Conservation (phyloP, 2,888 invertebrate genomes). For the Drosophila anomelani region DNA sequence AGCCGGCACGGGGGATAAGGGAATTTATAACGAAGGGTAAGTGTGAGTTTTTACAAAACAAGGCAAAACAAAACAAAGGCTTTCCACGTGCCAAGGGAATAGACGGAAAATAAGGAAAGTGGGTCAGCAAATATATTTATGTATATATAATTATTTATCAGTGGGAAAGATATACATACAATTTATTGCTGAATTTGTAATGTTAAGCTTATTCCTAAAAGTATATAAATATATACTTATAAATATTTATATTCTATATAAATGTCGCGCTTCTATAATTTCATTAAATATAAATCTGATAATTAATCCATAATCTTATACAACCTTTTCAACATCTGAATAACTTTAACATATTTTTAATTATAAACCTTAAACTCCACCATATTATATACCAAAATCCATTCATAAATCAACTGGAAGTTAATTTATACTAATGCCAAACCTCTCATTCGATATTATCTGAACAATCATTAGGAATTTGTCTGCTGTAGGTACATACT, state of each 20-base stretch:
- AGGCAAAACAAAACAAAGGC: slow-evolving; percentile 5
- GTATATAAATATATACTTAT: not conserved
- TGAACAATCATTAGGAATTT: slow-evolving; percentile 23
- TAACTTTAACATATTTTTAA: not conserved
- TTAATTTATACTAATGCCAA: slow-evolving; percentile 25
- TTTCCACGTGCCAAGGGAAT: slow-evolving; percentile 24
- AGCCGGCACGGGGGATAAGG: slow-evolving; percentile 41
- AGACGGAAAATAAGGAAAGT: slow-evolving; percentile 1
- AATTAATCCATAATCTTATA: not conserved
- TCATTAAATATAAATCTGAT: not conserved
- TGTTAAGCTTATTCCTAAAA: not conserved
- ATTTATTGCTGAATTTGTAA: not conserved
- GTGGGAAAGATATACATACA: not conserved
- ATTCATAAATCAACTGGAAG: slow-evolving; percentile 9
- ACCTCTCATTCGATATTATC: slow-evolving; percentile 25
- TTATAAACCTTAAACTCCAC: not conserved
- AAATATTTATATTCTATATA: not conserved
- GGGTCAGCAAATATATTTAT: slow-evolving; percentile 1
- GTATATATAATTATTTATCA: not conserved
- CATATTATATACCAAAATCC: not conserved
- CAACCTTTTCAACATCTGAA: not conserved
- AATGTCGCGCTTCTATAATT: not conserved
- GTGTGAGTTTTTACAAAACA: not conserved
- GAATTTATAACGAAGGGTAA: slow-evolving; percentile 23
- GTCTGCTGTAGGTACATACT: slow-evolving; percentile 36